Conservation (phyloP, 2,888 invertebrate genomes). For the Lamellibrachia columna region DNA sequence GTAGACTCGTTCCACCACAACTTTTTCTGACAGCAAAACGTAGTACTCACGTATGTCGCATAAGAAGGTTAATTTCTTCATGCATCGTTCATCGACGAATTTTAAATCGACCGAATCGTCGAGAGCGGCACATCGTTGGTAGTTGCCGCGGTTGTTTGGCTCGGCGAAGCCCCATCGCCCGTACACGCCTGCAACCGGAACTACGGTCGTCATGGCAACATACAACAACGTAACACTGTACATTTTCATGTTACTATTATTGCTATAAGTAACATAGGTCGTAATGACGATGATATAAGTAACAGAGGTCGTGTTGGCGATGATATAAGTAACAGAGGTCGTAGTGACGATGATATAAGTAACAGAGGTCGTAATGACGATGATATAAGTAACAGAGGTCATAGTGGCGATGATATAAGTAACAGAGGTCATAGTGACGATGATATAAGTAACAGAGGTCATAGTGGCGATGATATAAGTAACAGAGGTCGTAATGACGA, state of each 20-base stretch:
- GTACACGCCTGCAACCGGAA: constrained; percentile 20
- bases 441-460: no score
- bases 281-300: no score
- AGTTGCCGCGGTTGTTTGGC: constrained; percentile 18
- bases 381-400: no score
- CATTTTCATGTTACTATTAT: background rate
- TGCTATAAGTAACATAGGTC: background rate
- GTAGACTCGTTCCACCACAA: background rate
- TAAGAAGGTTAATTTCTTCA: background rate
- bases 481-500: no score
- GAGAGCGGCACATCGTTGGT: constrained; percentile 20
- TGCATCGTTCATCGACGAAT: constrained; percentile 22
- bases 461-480: no score
- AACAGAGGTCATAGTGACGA: no score
- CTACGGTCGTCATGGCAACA: background rate
- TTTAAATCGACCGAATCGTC: constrained; percentile 20
- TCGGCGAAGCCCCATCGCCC: constrained; percentile 22
- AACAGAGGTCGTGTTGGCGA: no score
- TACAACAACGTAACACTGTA: background rate
- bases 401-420: no score
- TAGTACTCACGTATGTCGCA: background rate
- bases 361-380: no score
- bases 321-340: no score
- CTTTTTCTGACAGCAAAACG: background rate
- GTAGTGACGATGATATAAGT: no score